Base-by-base conservation (phyloP, 2,113 vertebrate genomes). In the Ariopsis seemanni region DNA sequence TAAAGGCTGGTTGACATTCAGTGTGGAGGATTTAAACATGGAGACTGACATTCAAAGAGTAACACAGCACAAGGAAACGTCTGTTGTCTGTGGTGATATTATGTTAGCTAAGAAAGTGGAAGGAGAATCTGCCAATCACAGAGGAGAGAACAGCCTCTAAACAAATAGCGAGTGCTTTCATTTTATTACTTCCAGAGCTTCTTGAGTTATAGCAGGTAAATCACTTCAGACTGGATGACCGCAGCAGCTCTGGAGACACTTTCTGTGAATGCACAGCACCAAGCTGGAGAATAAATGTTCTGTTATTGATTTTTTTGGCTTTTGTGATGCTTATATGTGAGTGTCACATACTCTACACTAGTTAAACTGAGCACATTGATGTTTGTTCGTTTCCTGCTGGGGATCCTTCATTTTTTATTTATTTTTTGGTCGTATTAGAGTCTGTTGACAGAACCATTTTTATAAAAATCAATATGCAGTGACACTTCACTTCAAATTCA, bases 41-140 rank as follows among this genome's bases (percentile, higher is more conserved):
- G 69, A 42, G 83, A 87, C 85, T 89, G 88, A 18, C 85, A 87
- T 87, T 87, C 84, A 87, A 87, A 90, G 71, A 79, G 79, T 48
- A 87, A 80, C 67, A 53, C 15, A 27, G 62, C 85, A 42, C 53
- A 27, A 84, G 50, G 2, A 20, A 63, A 53, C n/a, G 25, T 77
- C 62, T 74, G 52, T 63, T 82, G 18, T 30, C 27, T 25, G 5
- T 63, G 53, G 69, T 80, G 17, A 79, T 88, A 57, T 88, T 83
- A 81, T 69, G 58, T 85, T 52, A 60, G 63, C 78, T 83, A 83
- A 42, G 17, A 69, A 6, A 53, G 72, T 50, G n/a, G 81, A 17
- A 69, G 18, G 63, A 57, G 69, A 63, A 15, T 12, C 75, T 67
- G 78, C 71, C 89, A 82, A 10, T 75, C 72, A 50, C 4, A 11